Evolutionary conservation across 2,888 invertebrate genomes (phyloP).

Genomic region (Tetragonula carbonaria): DNA sequence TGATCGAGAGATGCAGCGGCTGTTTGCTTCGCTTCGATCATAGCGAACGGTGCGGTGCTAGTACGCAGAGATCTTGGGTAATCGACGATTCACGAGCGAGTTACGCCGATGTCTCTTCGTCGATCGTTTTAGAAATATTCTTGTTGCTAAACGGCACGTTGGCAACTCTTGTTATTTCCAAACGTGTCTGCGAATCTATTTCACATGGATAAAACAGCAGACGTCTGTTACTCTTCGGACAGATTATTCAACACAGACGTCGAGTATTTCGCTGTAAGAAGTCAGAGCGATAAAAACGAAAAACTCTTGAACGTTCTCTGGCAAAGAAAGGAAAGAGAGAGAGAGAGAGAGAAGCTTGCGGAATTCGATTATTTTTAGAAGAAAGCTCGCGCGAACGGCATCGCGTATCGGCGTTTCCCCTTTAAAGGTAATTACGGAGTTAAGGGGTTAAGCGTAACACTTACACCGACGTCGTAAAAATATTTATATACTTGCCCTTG

Average conservation of each 20-base stretch:
- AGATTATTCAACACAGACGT: neutral
- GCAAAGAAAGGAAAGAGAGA: neutral
- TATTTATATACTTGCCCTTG: conserved; percentile 47
- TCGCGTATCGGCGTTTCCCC: conserved; percentile 33
- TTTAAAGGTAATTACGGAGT: conserved; percentile 48
- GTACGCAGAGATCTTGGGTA: neutral
- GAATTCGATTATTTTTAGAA: conserved; percentile 39
- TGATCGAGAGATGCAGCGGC: conserved; percentile 1
- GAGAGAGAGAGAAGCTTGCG: neutral
- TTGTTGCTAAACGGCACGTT: neutral
- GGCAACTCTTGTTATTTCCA: too few species aligned
- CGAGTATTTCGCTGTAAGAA: neutral
- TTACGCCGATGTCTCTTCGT: neutral
- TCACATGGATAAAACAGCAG: neutral
- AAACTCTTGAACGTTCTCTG: neutral
- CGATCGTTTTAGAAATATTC: neutral
- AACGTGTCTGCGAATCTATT: too few species aligned
- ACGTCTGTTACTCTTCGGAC: neutral
- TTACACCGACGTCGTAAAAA: conserved; percentile 29
- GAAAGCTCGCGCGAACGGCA: conserved; percentile 1
- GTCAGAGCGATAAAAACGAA: neutral
- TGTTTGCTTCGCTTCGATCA: neutral
- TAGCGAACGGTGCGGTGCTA: too few species aligned
- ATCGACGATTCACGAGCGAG: neutral
- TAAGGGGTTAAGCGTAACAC: conserved; percentile 48